Conservation (phyloP, 35 echinoderm and acorn worm genomes). For the Heliocidaris erythrogramma region DNA sequence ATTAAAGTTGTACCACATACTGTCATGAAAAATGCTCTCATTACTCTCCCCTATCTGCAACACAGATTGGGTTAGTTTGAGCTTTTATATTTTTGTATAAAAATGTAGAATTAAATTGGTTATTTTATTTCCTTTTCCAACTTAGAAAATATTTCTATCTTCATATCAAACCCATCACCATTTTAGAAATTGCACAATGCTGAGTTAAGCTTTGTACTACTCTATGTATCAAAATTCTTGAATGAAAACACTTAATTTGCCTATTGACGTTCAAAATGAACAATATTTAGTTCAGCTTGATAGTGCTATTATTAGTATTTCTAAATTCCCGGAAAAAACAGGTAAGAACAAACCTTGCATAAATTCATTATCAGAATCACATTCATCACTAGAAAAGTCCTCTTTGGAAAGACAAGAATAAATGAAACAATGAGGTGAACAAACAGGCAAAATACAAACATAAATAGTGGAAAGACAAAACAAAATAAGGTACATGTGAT, state of each 20-base stretch:
- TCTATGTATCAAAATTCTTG: background rate
- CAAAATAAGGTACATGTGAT: background rate
- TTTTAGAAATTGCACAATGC: background rate
- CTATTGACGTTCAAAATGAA: background rate
- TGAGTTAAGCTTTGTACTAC: background rate
- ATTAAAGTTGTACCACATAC: no score
- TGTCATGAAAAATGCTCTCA: no score
- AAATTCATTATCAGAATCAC: constrained; percentile 19
- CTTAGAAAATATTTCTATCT: background rate
- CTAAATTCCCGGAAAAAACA: background rate
- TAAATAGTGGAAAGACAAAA: background rate
- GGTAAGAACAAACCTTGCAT: constrained; percentile 11
- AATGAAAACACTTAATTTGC: background rate
- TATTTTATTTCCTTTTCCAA: no score
- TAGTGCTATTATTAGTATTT: background rate
- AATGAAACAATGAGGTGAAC: background rate
- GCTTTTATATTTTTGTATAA: no score
- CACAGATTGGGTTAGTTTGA: no score
- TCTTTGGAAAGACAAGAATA: constrained; percentile 22
- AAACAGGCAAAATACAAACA: constrained; percentile 5
- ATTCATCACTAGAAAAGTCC: constrained; percentile 31
- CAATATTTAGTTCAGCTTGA: background rate
- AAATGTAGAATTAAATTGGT: no score
- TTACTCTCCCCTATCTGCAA: no score
- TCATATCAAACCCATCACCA: background rate